Evolutionary conservation across 2,888 invertebrate species (phyloP).

Genomic region (Argyresthia goedartella): DNA sequence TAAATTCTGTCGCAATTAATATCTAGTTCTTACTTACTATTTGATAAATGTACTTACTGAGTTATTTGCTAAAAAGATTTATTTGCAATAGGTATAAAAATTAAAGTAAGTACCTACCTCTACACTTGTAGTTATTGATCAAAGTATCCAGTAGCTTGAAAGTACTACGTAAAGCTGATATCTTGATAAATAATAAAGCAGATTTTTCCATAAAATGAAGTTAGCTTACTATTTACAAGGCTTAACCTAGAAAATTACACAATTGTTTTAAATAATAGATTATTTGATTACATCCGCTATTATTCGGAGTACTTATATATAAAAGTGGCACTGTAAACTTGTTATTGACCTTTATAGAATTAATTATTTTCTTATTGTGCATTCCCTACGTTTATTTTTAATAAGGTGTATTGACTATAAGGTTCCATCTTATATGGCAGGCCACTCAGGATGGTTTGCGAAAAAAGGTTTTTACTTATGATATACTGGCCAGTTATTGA

Average conservation of each 20-base stretch:
- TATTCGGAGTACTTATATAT: constrained; percentile 17
- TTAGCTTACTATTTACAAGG: background rate
- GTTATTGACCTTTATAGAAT: constrained; percentile 21
- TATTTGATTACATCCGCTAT: no score
- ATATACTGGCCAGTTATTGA: no score
- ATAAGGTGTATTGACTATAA: no score
- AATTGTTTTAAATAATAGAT: background rate
- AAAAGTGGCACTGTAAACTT: constrained; percentile 55
- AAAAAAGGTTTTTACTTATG: no score
- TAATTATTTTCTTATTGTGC: constrained; percentile 44
- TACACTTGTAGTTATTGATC: background rate
- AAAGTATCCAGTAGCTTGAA: no score
- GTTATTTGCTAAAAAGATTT: background rate
- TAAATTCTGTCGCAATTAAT: constrained; percentile 42
- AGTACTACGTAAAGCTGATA: no score
- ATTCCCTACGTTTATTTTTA: constrained; percentile 17
- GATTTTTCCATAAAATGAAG: no score
- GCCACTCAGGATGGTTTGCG: no score
- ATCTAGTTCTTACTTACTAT: background rate
- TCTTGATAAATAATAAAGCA: no score
- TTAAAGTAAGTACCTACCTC: background rate
- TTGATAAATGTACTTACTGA: no score
- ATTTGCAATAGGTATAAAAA: background rate
- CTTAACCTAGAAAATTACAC: background rate
- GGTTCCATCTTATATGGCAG: no score